A percentile compares a stretch with the other conserved stretches of the same genome.
Evolutionary conservation across 2,113 vertebrate genomes (phyloP).

Genomic region (Hyaena hyaena): DNA sequence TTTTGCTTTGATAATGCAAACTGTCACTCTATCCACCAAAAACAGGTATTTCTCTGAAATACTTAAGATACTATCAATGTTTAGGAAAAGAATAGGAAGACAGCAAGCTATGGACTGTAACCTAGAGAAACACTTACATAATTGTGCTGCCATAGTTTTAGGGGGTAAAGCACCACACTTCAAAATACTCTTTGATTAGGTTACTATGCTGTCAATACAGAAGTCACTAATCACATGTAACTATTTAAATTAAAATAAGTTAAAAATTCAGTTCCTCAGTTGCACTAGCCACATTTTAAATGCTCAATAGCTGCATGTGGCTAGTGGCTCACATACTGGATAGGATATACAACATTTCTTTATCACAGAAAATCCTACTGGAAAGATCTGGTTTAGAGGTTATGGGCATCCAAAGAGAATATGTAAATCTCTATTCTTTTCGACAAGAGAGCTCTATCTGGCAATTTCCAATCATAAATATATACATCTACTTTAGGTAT

Average conservation of each 20-base stretch:
- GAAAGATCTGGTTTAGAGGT: neutral
- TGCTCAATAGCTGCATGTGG: neutral
- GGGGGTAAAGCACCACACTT: neutral
- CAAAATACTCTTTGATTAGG: neutral
- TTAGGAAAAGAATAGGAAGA: conserved; percentile 30
- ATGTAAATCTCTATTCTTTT: neutral
- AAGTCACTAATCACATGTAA: neutral
- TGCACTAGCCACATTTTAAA: neutral
- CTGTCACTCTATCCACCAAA: conserved; percentile 36
- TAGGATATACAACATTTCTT: neutral
- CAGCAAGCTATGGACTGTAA: neutral
- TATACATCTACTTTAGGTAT: neutral
- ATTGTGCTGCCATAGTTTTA: conserved; percentile 2
- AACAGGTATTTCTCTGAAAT: conserved; percentile 37
- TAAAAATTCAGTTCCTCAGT: neutral
- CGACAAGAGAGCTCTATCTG: neutral
- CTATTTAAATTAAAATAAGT: conserved; percentile 46
- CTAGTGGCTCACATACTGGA: neutral
- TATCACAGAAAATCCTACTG: conserved; percentile 18
- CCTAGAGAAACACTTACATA: neutral
- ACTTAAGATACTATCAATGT: neutral
- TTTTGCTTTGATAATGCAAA: conserved; percentile 58
- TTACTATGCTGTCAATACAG: neutral
- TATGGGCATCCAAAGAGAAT: conserved; percentile 38
- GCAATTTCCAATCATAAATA: conserved; percentile 33